A percentile compares a stretch with the other conserved stretches of the same genome.
These are phyloP conservation scores for Acrocephalus kingi DNA, from an alignment of 2,113 vertebrate species.

Conservation along the genomic window DNA sequence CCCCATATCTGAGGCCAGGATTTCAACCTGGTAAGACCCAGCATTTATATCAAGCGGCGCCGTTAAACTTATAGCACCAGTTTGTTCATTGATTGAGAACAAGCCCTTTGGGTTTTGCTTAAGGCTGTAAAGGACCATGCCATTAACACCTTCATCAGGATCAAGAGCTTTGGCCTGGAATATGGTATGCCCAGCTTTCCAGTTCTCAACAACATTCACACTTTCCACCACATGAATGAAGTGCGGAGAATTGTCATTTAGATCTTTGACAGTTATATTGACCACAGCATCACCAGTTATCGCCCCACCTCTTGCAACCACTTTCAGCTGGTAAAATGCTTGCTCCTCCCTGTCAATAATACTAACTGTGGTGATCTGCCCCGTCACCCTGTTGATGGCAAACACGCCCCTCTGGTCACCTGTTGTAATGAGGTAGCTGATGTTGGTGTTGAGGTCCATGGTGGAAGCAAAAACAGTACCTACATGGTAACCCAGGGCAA, in stretches of 20 bases:
- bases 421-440: constrained; percentile 92
- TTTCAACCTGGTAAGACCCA: constrained; percentile 91
- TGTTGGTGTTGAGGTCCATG: constrained; percentile 91
- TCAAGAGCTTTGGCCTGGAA: constrained; percentile 93
- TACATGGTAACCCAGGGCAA: constrained; percentile 82
- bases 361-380: constrained; percentile 87
- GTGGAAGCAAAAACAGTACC: constrained; percentile 91
- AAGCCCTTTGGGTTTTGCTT: constrained; percentile 89
- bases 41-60: constrained; percentile 86
- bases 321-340: constrained; percentile 89
- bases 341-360: constrained; percentile 93
- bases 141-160: constrained; percentile 91
- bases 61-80: constrained; percentile 85
- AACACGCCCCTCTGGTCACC: constrained; percentile 93
- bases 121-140: constrained; percentile 88
- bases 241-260: constrained; percentile 94
- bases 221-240: constrained; percentile 89
- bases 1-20: constrained; percentile 88
- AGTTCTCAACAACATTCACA: constrained; percentile 94
- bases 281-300: constrained; percentile 89
- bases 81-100: constrained; percentile 86
- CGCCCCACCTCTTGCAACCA: constrained; percentile 89
- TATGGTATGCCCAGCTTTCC: constrained; percentile 90
- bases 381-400: constrained; percentile 77
- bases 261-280: constrained; percentile 93